These are phyloP conservation scores for Cydia splendana DNA, from an alignment of 1,140 invertebrate species.

Conservation along the genomic window DNA sequence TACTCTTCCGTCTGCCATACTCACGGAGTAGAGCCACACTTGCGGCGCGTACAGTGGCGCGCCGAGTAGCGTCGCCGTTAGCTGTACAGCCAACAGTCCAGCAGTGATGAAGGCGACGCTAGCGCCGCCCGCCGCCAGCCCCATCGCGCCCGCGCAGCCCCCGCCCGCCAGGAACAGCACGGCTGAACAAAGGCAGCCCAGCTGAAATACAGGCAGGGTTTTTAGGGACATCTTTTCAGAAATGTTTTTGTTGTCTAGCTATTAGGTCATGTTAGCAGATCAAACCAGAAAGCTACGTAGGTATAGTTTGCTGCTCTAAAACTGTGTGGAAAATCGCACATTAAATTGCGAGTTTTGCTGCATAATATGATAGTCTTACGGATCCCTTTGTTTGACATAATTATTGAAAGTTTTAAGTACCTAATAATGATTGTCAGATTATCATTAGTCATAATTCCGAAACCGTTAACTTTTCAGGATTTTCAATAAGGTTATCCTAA, in stretches of 20 bases:
- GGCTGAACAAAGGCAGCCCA: constrained; percentile 40
- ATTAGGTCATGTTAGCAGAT: too few relatives aligned
- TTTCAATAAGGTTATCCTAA: too few relatives aligned
- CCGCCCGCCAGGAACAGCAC: constrained; percentile 40
- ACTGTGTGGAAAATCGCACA: too few relatives aligned
- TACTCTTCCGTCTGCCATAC: background rate
- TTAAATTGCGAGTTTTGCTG: too few relatives aligned
- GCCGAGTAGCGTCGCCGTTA: constrained; percentile 35
- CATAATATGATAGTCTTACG: too few relatives aligned
- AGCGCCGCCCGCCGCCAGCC: constrained; percentile 37
- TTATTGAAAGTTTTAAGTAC: too few relatives aligned
- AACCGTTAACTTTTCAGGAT: too few relatives aligned
- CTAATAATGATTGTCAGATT: too few relatives aligned
- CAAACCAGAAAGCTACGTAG: too few relatives aligned
- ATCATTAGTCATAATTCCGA: too few relatives aligned
- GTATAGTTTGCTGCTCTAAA: too few relatives aligned
- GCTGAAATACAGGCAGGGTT: constrained; percentile 6
- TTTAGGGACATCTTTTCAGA: background rate
- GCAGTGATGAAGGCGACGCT: constrained; percentile 14
- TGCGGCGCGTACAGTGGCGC: constrained; percentile 41
- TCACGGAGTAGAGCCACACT: constrained; percentile 42
- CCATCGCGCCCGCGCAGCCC: constrained; percentile 38
- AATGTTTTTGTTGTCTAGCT: background rate
- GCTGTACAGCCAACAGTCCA: constrained; percentile 34
- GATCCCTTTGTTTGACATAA: too few relatives aligned